These are phyloP conservation scores for Yponomeuta sedellus DNA, from an alignment of 2,888 invertebrate genomes.

Conservation along the genomic window DNA sequence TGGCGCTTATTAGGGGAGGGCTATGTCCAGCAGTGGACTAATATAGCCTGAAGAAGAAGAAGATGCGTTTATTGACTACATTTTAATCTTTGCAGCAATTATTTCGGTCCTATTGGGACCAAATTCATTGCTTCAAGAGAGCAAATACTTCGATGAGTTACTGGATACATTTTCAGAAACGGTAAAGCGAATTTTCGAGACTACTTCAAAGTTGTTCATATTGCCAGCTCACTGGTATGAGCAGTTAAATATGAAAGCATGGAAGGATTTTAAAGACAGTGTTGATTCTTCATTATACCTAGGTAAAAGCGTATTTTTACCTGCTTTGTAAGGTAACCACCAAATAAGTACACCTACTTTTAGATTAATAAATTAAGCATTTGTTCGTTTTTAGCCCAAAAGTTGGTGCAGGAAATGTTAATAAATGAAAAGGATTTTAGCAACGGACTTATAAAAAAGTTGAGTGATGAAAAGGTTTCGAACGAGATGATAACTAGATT, in stretches of 20 bases:
- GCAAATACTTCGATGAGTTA: slow-evolving; percentile 53
- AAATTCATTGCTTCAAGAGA: slow-evolving; percentile 30
- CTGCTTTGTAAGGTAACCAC: no score
- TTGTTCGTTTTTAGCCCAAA: slow-evolving; percentile 50
- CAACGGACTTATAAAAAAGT: slow-evolving; percentile 77
- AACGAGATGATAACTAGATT: slow-evolving; percentile 83
- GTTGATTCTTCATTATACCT: slow-evolving; percentile 79
- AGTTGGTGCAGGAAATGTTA: slow-evolving; percentile 67
- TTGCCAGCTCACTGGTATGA: slow-evolving; percentile 81
- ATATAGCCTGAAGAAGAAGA: no score
- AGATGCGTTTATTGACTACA: no score
- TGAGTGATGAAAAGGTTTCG: slow-evolving; percentile 76
- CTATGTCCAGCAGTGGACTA: no score
- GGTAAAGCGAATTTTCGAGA: slow-evolving; percentile 84
- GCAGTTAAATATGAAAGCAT: slow-evolving; percentile 78
- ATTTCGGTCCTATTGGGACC: slow-evolving; percentile 68
- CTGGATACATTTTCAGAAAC: slow-evolving; percentile 75
- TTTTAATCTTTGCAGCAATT: slow-evolving; percentile 61
- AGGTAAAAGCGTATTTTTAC: slow-evolving; percentile 48
- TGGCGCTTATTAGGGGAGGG: no score
- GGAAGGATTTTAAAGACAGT: slow-evolving; percentile 84
- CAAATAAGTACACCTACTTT: no score
- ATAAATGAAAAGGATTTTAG: slow-evolving; percentile 31
- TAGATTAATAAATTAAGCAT: no score
- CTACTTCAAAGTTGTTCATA: slow-evolving; percentile 81